These are phyloP conservation scores for Galeruca laticollis DNA, from an alignment of 2,888 invertebrate species.

Conservation along the genomic window DNA sequence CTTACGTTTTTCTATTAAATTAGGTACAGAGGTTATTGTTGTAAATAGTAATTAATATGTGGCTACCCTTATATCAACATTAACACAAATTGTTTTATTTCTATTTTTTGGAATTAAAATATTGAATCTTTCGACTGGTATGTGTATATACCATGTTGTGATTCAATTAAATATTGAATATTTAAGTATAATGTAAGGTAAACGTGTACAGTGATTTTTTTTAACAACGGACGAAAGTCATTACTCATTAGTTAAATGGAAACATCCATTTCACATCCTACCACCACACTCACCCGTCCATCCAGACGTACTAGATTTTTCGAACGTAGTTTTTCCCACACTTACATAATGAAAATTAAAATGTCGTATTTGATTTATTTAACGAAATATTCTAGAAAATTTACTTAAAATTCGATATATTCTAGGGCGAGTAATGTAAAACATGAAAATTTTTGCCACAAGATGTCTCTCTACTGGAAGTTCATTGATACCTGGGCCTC, in stretches of 20 bases:
- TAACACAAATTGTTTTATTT: neutral
- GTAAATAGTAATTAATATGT: neutral
- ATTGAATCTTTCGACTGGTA: neutral
- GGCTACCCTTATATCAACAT: neutral
- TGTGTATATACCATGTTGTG: conserved; percentile 5
- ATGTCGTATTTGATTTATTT: conserved; percentile 27
- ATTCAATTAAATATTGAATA: neutral
- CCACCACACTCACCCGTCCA: conserved; percentile 31
- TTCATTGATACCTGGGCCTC: conserved; percentile 69
- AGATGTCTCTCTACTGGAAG: conserved; percentile 76
- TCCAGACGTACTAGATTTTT: conserved; percentile 43
- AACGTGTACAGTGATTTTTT: conserved; percentile 47
- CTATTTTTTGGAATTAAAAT: neutral
- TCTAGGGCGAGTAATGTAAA: conserved; percentile 48
- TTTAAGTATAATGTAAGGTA: conserved; percentile 45
- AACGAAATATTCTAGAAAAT: conserved; percentile 36
- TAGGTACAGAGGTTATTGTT: neutral
- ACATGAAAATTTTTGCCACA: conserved; percentile 65
- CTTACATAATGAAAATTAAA: conserved; percentile 46
- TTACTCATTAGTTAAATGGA: conserved; percentile 41
- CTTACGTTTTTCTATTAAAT: neutral
- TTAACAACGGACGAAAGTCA: conserved; percentile 40
- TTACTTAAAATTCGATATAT: conserved; percentile 49
- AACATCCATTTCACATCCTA: conserved; percentile 38
- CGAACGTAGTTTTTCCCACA: conserved; percentile 39